Conservation (phyloP, 2,888 invertebrate species). For the Tholera decimalis region DNA sequence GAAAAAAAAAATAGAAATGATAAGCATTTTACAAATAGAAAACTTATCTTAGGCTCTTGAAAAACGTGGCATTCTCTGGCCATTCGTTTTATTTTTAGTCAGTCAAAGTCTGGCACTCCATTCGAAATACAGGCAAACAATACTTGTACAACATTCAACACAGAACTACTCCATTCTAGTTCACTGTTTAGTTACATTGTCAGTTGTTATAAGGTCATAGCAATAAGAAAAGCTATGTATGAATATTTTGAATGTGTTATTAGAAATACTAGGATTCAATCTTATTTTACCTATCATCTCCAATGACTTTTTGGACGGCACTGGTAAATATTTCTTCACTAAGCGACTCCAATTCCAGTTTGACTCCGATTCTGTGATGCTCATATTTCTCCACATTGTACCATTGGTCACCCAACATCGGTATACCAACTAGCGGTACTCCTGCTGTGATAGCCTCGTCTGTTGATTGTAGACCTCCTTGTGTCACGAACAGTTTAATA, state of each 20-base stretch:
- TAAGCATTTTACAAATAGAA: not conserved
- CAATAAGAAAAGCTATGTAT: too few relatives aligned
- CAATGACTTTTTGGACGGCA: conserved; percentile 69
- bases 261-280: not conserved
- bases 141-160: too few relatives aligned
- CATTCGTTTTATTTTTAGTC: too few relatives aligned
- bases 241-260: not conserved
- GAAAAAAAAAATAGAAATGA: not conserved
- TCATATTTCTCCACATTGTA: conserved; percentile 79
- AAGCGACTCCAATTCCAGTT: conserved; percentile 66
- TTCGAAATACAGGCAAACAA: too few relatives aligned
- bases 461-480: conserved; percentile 86
- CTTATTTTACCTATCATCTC: conserved; percentile 69
- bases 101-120: too few relatives aligned
- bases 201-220: too few relatives aligned
- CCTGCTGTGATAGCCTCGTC: conserved; percentile 84
- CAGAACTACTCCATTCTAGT: too few relatives aligned
- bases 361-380: conserved; percentile 71
- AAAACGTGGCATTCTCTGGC: too few relatives aligned
- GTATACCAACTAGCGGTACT: conserved; percentile 82
- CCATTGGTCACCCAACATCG: conserved; percentile 84
- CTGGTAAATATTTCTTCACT: conserved; percentile 70
- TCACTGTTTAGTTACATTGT: too few relatives aligned
- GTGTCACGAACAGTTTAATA: conserved; percentile 86
- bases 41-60: not conserved